A percentile compares a stretch with the other conserved stretches of the same genome.
phyloP scores from a whole-genome alignment of 2,113 vertebrate genomes.

The Xenus cinereus region DNA sequence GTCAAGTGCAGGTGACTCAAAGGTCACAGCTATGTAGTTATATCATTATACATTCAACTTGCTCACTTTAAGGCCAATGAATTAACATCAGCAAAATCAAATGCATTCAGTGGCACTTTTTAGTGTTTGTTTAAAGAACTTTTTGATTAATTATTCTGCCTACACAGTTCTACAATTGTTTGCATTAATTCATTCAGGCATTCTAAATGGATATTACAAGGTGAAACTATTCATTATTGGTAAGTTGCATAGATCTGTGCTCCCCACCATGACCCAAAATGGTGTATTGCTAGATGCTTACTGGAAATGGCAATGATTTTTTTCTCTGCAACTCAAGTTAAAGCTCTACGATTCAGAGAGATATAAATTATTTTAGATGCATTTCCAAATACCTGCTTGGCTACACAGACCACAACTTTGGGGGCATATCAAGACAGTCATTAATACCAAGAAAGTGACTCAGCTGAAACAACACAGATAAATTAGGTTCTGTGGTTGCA shows the following conservation, averaged over 20 bases:
- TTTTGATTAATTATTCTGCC: not conserved
- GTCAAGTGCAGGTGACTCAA: slow-evolving; percentile 2
- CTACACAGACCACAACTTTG: not conserved
- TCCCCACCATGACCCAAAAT: not conserved
- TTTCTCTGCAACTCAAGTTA: not conserved
- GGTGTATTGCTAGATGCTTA: not conserved
- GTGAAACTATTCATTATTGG: accelerated
- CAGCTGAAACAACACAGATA: not conserved
- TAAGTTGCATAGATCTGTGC: not conserved
- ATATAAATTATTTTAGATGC: not conserved
- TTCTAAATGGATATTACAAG: not conserved
- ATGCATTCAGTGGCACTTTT: not conserved
- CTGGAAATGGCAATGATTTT: not conserved
- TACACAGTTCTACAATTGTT: not conserved
- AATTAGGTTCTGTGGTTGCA: not conserved
- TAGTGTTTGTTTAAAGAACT: not conserved
- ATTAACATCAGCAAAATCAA: not conserved
- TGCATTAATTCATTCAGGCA: not conserved
- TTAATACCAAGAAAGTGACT: not conserved
- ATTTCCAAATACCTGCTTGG: not conserved
- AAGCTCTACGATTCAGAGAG: not conserved
- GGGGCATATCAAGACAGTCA: not conserved
- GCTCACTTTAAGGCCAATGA: not conserved
- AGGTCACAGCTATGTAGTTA: not conserved
- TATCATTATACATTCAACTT: not conserved